Evolutionary conservation across 2,797 vertebrate species (phyloP).

Genomic region (Acanthurus leucopareius): DNA sequence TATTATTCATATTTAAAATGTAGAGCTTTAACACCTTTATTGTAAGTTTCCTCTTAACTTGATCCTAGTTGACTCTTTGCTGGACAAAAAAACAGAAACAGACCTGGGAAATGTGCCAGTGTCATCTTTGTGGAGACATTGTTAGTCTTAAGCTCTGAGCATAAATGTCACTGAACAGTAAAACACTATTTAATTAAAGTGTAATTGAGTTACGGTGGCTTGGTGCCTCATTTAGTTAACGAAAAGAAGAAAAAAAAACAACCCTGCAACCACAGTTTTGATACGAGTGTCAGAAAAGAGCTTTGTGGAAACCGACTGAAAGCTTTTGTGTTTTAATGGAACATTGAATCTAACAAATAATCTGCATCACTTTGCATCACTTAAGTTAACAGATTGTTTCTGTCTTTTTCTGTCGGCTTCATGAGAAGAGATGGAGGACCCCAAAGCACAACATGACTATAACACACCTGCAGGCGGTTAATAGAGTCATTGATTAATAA

Average conservation of each 20-base stretch:
- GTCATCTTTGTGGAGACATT: slow-evolving; percentile 63
- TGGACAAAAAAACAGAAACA: slow-evolving; percentile 47
- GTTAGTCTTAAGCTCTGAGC: slow-evolving; percentile 70
- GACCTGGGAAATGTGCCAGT: slow-evolving; percentile 64
- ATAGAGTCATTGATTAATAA: slow-evolving; percentile 28
- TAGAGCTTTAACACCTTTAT: neutral
- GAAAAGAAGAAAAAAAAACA: slow-evolving; percentile 43
- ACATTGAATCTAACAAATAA: slow-evolving; percentile 8
- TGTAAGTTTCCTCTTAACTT: slow-evolving; percentile 32
- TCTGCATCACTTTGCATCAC: neutral
- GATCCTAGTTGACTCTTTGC: slow-evolving; percentile 51
- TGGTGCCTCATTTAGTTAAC: slow-evolving; percentile 74
- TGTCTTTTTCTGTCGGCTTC: neutral
- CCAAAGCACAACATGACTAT: slow-evolving; percentile 2
- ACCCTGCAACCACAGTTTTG: slow-evolving; percentile 41
- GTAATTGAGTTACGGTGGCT: slow-evolving; percentile 81
- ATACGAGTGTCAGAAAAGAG: slow-evolving; percentile 47
- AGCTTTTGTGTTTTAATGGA: slow-evolving; percentile 1
- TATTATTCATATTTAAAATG: neutral
- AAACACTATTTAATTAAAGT: slow-evolving; percentile 80
- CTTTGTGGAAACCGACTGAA: slow-evolving; percentile 7
- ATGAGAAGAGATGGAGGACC: neutral
- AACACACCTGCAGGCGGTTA: slow-evolving; percentile 10
- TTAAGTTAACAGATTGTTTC: neutral
- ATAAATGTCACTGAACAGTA: slow-evolving; percentile 80